These are phyloP conservation scores for Aphelocoma californica DNA, from an alignment of 2,797 vertebrate species.

Conservation along the genomic window DNA sequence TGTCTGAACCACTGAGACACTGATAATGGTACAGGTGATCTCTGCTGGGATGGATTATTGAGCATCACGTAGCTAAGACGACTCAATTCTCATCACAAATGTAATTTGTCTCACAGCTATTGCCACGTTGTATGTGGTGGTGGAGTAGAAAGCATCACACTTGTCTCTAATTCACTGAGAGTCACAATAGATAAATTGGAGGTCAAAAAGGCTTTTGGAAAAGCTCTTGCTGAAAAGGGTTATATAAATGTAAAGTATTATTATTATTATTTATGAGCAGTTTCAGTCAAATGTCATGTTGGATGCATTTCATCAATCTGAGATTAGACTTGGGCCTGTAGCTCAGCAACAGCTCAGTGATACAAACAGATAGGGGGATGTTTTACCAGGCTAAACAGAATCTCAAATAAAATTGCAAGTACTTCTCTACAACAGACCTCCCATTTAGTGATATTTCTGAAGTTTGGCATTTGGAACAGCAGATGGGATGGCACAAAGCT, in stretches of 20 bases:
- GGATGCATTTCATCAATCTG: conserved; percentile 48
- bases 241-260: conserved; percentile 50
- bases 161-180: conserved; percentile 30
- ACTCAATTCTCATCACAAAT: not conserved
- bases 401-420: conserved; percentile 30
- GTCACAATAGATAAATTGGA: conserved; percentile 49
- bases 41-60: conserved; percentile 16
- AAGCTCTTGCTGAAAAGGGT: conserved; percentile 38
- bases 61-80: not conserved
- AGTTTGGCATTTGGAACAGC: conserved; percentile 48
- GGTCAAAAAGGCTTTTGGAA: conserved; percentile 42
- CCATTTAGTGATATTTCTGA: conserved; percentile 1
- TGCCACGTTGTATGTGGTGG: not conserved
- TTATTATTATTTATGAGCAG: conserved; percentile 60
- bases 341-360: conserved; percentile 29
- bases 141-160: not conserved
- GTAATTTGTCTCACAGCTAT: not conserved
- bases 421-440: not conserved
- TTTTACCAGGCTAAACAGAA: conserved; percentile 65
- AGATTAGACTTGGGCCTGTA: conserved; percentile 46
- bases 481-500: conserved; percentile 33
- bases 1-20: not conserved
- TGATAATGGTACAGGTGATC: not conserved
- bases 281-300: conserved; percentile 48
- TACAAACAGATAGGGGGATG: conserved; percentile 22